phyloP scores from a whole-genome alignment of 2,113 vertebrate species.

The Hassar affinis region DNA sequence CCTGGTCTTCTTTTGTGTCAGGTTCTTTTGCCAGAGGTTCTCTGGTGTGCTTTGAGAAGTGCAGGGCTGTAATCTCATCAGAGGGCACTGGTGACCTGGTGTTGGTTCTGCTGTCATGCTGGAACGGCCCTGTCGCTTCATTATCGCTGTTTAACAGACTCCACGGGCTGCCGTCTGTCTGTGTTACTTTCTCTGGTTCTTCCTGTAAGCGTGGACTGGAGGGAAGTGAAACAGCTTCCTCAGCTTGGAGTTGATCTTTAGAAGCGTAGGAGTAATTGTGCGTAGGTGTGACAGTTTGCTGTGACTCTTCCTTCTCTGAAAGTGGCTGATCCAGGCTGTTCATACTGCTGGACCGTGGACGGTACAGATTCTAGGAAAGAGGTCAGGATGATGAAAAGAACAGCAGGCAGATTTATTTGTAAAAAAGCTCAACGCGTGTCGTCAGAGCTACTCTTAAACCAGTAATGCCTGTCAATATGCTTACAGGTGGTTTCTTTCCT shows the following conservation, averaged over 20 bases:
- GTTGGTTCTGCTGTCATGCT: slow-evolving; percentile 31
- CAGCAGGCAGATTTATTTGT: neutral
- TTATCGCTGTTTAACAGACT: neutral
- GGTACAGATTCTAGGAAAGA: slow-evolving; percentile 43
- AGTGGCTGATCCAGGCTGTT: slow-evolving; percentile 70
- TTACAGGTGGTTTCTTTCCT: slow-evolving; percentile 74
- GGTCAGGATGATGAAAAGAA: neutral
- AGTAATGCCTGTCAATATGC: neutral
- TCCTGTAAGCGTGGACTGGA: neutral
- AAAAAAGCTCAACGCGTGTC: neutral
- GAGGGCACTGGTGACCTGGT: neutral
- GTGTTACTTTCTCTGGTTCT: neutral
- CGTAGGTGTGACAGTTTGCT: neutral
- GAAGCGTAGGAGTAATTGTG: slow-evolving; percentile 52
- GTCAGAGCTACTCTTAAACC: neutral
- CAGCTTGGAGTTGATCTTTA: slow-evolving; percentile 23
- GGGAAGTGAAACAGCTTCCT: neutral
- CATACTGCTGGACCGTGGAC: slow-evolving; percentile 68
- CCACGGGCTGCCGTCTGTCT: neutral
- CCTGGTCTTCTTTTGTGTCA: neutral
- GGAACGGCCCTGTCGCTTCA: neutral
- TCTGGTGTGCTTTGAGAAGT: neutral
- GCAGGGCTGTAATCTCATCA: slow-evolving; percentile 3
- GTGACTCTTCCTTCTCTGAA: slow-evolving; percentile 69
- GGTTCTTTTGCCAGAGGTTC: neutral